Percentiles rank a stretch among this genome's conserved stretches.
Evolutionary conservation across 2,888 invertebrate genomes (phyloP).

Genomic region (Philonicus albiceps): DNA sequence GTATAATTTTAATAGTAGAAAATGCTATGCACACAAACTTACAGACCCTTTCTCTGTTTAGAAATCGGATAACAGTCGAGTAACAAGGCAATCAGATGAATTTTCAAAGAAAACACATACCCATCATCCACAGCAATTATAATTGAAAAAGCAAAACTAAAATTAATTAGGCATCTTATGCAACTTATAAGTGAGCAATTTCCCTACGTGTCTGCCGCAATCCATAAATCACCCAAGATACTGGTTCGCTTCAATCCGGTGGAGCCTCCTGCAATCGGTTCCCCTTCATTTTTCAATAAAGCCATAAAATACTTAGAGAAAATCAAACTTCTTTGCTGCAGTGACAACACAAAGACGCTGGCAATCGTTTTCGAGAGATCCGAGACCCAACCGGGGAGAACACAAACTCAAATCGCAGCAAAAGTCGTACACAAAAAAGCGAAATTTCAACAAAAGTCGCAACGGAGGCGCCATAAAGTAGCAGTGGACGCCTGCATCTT

Average conservation of each 20-base stretch:
- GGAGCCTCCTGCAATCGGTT: neutral
- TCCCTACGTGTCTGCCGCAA: neutral
- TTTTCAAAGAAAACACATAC: neutral
- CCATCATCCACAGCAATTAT: neutral
- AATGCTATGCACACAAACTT: neutral
- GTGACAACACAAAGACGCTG: neutral
- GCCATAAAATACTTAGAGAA: neutral
- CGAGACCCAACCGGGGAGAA: neutral
- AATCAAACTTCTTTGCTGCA: neutral
- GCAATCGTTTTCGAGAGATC: neutral
- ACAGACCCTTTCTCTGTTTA: neutral
- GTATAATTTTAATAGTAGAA: too few species aligned
- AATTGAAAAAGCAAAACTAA: neutral
- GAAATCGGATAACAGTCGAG: neutral
- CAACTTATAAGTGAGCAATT: neutral
- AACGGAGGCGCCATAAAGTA: constrained; percentile 12
- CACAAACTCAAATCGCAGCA: neutral
- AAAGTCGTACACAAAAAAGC: neutral
- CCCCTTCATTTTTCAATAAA: neutral
- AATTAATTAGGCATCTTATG: neutral
- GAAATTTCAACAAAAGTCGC: constrained; percentile 1
- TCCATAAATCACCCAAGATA: neutral
- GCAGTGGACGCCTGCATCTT: neutral
- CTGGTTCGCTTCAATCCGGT: neutral
- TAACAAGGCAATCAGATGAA: neutral